Conservation (phyloP, 2,797 vertebrate genomes). For the Macroramphosus scolopax region DNA sequence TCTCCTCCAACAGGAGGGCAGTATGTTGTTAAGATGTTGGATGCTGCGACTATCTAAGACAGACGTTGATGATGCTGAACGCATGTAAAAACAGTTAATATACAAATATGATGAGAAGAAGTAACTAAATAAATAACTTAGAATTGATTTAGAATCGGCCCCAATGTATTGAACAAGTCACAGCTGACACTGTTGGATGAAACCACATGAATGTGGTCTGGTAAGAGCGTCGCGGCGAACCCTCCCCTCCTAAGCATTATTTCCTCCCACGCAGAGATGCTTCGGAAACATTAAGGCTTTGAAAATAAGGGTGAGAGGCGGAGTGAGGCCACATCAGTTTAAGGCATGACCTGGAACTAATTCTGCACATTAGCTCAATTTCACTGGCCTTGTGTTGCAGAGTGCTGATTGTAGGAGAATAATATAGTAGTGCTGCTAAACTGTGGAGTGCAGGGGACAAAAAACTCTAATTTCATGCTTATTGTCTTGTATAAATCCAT, state of each 20-base stretch:
- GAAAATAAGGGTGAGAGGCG: conserved; percentile 52
- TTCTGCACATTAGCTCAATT: conserved; percentile 51
- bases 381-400: conserved; percentile 33
- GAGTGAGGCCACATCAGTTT: conserved; percentile 44
- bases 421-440: conserved; percentile 13
- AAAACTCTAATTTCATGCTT: conserved; percentile 8
- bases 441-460: background rate
- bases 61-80: no score
- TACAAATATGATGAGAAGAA: conserved; percentile 1
- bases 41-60: no score
- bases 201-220: conserved; percentile 15
- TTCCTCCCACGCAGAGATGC: conserved; percentile 42
- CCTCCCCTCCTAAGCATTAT: conserved; percentile 18
- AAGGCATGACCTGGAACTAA: conserved; percentile 64
- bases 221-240: conserved; percentile 34
- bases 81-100: no score
- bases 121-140: no score
- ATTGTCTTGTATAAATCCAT: background rate
- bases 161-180: no score
- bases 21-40: no score
- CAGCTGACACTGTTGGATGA: conserved; percentile 1
- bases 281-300: conserved; percentile 45
- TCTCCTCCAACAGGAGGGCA: no score
- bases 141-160: no score
- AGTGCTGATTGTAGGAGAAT: conserved; percentile 19